Conservation (phyloP, 2,113 vertebrate species). For the Dicaeum eximium region DNA sequence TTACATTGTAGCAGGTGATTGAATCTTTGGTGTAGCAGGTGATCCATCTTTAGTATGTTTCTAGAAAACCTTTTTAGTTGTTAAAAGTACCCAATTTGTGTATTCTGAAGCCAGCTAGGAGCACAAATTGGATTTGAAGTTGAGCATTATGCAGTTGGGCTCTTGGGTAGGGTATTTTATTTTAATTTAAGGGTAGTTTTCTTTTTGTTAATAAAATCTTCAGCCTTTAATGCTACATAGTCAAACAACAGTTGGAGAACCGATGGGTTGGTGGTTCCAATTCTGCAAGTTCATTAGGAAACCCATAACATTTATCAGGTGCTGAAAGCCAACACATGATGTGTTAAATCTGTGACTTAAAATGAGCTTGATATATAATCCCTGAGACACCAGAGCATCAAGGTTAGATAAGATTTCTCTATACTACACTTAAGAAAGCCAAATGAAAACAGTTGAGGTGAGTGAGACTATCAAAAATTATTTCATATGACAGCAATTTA, state of each 20-base stretch:
- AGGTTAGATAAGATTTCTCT: slow-evolving; percentile 27
- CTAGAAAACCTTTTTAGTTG: background rate
- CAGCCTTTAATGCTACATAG: background rate
- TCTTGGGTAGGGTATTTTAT: background rate
- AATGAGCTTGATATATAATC: slow-evolving; percentile 9
- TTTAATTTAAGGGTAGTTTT: slow-evolving; percentile 2
- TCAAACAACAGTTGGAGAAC: slow-evolving; percentile 32
- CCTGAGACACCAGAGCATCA: background rate
- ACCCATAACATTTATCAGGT: slow-evolving; percentile 39
- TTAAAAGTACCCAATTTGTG: background rate
- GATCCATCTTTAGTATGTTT: background rate
- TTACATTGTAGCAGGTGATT: background rate
- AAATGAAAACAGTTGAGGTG: slow-evolving; percentile 39
- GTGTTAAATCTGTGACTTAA: slow-evolving; percentile 45
- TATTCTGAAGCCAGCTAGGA: background rate
- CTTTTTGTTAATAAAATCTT: slow-evolving; percentile 35
- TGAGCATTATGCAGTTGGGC: background rate
- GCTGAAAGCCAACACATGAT: slow-evolving; percentile 41
- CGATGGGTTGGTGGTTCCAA: background rate
- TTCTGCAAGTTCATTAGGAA: slow-evolving; percentile 18
- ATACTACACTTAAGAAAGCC: slow-evolving; percentile 1
- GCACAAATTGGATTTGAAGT: background rate
- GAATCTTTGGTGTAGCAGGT: too few relatives aligned
- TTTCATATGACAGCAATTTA: background rate
- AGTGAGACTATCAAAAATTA: background rate